Conservation (phyloP, 2,113 vertebrate genomes). For the Notarius lentiginosus region DNA sequence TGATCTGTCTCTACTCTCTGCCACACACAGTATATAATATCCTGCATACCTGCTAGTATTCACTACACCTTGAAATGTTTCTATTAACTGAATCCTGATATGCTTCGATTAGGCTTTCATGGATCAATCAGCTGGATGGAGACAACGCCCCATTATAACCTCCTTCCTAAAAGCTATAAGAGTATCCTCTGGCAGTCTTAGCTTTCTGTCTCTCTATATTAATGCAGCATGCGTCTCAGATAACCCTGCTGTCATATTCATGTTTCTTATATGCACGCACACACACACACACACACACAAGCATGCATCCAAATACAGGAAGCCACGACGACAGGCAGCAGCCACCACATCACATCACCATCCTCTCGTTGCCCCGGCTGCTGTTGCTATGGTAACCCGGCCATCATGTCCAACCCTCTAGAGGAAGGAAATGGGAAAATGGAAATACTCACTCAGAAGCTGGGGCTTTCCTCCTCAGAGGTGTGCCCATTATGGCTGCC, state of each 20-base stretch:
- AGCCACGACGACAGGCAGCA: slow-evolving; percentile 46
- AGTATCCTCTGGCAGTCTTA: neutral
- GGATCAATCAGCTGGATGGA: neutral
- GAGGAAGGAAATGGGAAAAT: slow-evolving; percentile 46
- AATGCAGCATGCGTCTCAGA: neutral
- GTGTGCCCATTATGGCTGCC: slow-evolving; percentile 52
- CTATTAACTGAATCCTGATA: neutral
- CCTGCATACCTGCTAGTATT: neutral
- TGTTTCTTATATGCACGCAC: slow-evolving; percentile 9
- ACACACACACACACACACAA: neutral
- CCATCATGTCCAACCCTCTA: slow-evolving; percentile 50
- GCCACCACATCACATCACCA: slow-evolving; percentile 40
- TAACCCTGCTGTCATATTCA: neutral
- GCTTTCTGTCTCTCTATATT: neutral
- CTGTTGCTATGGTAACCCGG: slow-evolving; percentile 54
- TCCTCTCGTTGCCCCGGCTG: slow-evolving; percentile 42
- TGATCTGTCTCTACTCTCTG: neutral
- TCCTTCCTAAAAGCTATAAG: neutral
- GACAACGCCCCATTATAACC: slow-evolving; percentile 13
- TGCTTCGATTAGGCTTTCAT: neutral
- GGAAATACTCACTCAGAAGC: slow-evolving; percentile 55
- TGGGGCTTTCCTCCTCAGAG: slow-evolving; percentile 48
- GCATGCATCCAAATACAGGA: slow-evolving; percentile 41
- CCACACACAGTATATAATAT: neutral
- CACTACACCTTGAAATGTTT: neutral